These are phyloP conservation scores for Anniella stebbinsi DNA, from an alignment of 2,797 vertebrate genomes.

Conservation along the genomic window DNA sequence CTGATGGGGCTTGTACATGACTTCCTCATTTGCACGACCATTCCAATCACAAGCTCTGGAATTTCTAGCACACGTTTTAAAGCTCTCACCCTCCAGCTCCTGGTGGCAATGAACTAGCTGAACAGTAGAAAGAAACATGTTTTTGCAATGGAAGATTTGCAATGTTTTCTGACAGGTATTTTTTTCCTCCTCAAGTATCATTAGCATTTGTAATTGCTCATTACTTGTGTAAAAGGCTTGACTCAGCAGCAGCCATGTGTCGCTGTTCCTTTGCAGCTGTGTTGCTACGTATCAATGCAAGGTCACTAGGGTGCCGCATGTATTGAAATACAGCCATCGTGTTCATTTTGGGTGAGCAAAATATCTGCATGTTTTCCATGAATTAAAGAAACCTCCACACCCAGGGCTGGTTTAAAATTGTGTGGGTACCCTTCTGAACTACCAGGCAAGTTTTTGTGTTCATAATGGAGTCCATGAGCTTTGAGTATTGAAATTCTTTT, in stretches of 20 bases:
- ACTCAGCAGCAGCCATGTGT: constrained; percentile 32
- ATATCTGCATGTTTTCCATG: background rate
- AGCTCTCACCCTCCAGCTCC: too few species aligned
- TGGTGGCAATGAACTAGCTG: background rate
- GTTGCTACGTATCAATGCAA: constrained; percentile 61
- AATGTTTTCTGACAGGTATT: constrained; percentile 25
- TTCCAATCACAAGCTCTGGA: background rate
- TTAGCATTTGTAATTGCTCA: constrained; percentile 58
- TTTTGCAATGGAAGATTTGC: constrained; percentile 36
- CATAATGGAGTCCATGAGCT: background rate
- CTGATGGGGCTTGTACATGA: background rate
- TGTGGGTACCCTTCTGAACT: background rate
- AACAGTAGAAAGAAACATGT: background rate
- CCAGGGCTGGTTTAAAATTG: too few species aligned
- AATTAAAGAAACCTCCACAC: constrained; percentile 25
- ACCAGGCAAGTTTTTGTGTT: background rate
- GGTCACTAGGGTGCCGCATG: constrained; percentile 57
- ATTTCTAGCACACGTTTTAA: background rate
- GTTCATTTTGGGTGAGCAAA: constrained; percentile 34
- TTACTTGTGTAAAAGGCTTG: constrained; percentile 57
- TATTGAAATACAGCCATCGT: constrained; percentile 46
- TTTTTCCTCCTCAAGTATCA: constrained; percentile 39
- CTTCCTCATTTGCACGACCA: background rate
- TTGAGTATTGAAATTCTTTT: background rate
- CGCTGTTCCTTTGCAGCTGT: constrained; percentile 36